Conservation (phyloP, 92 coral and sea anemone genomes). For the Epizoanthus scotinus region DNA sequence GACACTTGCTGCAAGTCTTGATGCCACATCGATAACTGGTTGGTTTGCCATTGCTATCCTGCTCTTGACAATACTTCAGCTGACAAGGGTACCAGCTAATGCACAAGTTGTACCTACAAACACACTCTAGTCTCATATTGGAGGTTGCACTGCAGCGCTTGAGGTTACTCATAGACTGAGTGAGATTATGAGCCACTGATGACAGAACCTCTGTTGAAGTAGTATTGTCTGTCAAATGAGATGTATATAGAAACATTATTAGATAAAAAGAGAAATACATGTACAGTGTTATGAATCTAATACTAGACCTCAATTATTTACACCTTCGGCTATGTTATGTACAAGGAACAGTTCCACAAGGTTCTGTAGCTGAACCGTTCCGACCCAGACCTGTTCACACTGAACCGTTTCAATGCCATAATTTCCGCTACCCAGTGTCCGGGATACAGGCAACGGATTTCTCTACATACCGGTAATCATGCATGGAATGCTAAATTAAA, state of each 20-base stretch:
- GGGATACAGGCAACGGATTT: no score
- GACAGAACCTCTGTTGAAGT: slow-evolving; percentile 54
- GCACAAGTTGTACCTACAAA: slow-evolving; percentile 78
- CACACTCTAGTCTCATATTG: slow-evolving; percentile 65
- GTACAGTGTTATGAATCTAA: no score
- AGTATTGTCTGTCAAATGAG: slow-evolving; percentile 50
- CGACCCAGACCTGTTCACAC: no score
- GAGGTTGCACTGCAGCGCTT: slow-evolving; percentile 68
- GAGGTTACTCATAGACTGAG: slow-evolving; percentile 52
- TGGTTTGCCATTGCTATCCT: slow-evolving; percentile 61
- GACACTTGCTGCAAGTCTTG: slow-evolving; percentile 95
- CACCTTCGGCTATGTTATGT: no score
- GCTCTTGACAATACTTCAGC: slow-evolving; percentile 83
- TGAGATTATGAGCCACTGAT: slow-evolving; percentile 63
- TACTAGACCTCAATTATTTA: no score
- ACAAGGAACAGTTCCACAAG: no score
- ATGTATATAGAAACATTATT: neutral
- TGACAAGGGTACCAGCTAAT: slow-evolving; percentile 97
- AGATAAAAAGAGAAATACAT: no score
- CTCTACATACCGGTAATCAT: no score
- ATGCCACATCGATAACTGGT: slow-evolving; percentile 90
- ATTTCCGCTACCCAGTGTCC: no score
- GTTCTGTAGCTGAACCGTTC: no score
- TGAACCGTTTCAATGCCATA: no score
- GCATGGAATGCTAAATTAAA: no score